Evolutionary conservation across 2,113 vertebrate species (phyloP).

Genomic region (Seriola quinqueradiata): DNA sequence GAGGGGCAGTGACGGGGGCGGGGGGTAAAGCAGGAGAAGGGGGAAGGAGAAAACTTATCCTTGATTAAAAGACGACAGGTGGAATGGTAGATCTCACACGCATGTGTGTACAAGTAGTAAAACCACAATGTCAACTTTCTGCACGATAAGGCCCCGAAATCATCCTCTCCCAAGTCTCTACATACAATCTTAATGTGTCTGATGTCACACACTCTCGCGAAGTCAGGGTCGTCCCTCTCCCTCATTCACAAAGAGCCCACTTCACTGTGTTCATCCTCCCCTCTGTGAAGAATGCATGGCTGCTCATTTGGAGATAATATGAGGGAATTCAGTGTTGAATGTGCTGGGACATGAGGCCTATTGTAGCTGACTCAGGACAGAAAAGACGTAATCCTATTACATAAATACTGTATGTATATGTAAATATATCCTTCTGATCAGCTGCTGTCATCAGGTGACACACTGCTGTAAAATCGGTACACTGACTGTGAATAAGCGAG

Average conservation of each 20-base stretch:
- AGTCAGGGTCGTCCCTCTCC: not conserved
- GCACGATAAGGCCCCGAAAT: not conserved
- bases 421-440: not conserved
- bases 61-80: constrained; percentile 3
- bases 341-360: constrained; percentile 20
- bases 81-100: not conserved
- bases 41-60: not conserved
- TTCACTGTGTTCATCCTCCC: constrained; percentile 36
- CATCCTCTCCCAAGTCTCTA: not conserved
- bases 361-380: constrained; percentile 15
- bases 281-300: constrained; percentile 46
- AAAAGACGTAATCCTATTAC: not conserved
- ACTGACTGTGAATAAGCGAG: not conserved
- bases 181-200: constrained; percentile 7
- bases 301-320: constrained; percentile 63
- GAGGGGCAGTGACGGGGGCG: not conserved
- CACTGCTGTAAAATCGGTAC: not conserved
- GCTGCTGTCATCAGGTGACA: constrained; percentile 30
- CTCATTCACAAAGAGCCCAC: constrained; percentile 53
- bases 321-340: constrained; percentile 46
- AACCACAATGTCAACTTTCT: not conserved
- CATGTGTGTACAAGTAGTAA: not conserved
- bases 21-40: no score
- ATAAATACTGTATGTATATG: no score
- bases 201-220: constrained; percentile 10